Evolutionary conservation across 2,888 invertebrate genomes (phyloP), one percentile per base, ranked within the genome.

Genomic region (Eudasyphora cyanicolor): DNA sequence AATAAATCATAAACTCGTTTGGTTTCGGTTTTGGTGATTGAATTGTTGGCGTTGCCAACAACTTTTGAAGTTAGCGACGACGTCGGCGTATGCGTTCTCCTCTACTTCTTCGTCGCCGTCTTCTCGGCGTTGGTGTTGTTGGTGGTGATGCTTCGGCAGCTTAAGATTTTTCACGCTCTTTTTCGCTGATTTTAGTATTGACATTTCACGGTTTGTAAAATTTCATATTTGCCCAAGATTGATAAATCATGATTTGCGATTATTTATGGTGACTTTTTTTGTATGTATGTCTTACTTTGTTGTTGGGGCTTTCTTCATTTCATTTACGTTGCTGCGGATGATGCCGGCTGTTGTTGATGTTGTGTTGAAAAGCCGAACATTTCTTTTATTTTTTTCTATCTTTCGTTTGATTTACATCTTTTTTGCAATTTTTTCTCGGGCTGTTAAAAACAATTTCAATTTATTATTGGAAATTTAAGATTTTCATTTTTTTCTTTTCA

Each of bases 301-400:
- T 38, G 24, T 54, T 24, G 51, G 51, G 24, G 57, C 57, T 57
- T 57, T 27, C 57, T 57, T 57, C 12, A 4, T n/a, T 38, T 38
- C 38, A 38, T 8, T 54, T 17, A 17, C 79, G 54, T 60, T 69
- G 82, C 45, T 79, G 79, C 45, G 3, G n/a, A n/a, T n/a, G n/a
- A n/a, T n/a, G n/a, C n/a, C n/a, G n/a, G n/a, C n/a, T n/a, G n/a
- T n/a, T n/a, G n/a, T n/a, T n/a, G n/a, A n/a, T n/a, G n/a, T n/a
- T n/a, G n/a, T n/a, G 79, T 62, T 76, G 5, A 79, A 73, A 76
- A 76, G 71, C 82, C 82, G n/a, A 79, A 76, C 79, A 83, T 83
- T 74, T 79, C 70, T 74, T 79, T 70, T 12, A 38, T 76, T 71
- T 29, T 69, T 67, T 60, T 29, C 1, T 17, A 54, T 14, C 10